Base-by-base conservation (phyloP, 1,140 invertebrate genomes). In the Zaprionus kolodkinae region DNA sequence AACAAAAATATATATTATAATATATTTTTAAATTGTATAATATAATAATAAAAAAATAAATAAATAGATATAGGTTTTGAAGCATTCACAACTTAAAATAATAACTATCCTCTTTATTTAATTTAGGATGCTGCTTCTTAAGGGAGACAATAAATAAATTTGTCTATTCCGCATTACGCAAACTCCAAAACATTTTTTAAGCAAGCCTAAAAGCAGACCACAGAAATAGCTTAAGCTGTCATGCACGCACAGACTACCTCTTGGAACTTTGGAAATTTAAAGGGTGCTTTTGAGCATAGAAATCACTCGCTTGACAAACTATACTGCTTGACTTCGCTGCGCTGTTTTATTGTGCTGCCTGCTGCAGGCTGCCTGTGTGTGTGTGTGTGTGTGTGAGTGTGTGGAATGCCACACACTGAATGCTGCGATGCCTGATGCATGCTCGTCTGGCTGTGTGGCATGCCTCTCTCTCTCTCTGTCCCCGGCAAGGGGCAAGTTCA, bases 351-450 rank as follows among this genome's bases (percentile, higher is more conserved):
- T 69, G 65, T 65, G 66, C 62, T 56, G 43, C 67, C 56, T 68
- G 63, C 64, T 65, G 54, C 52, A 75, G 61, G 78, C 48, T 57
- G 36, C 65, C 21, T 17, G 60, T 65, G 72, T 76, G 79, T 79
- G 27, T 87, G 86, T 86, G 78, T 79, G 78, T 84, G 82, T 79
- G 27, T 87, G 86, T 86, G 78, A 76, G 78, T 84, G 82, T 82
- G 83, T 87, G 85, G 79, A 78, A 83, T 88, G 80, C 84, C 83
- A 72, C 81, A 84, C 68, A 78, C 76, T 62, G 78, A 33, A 52
- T 78, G 79, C 70, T 81, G 40, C 40, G 82, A 86, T 78, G 82
- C 82, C 75, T 87, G 83, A 89, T 89, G 81, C 77, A 84, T 89
- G 85, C 50, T 57, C 57, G 73, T 66, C 63, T 76, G 72, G 27